phyloP scores from a whole-genome alignment of 2,113 vertebrate species.

The Hyaena hyaena region DNA sequence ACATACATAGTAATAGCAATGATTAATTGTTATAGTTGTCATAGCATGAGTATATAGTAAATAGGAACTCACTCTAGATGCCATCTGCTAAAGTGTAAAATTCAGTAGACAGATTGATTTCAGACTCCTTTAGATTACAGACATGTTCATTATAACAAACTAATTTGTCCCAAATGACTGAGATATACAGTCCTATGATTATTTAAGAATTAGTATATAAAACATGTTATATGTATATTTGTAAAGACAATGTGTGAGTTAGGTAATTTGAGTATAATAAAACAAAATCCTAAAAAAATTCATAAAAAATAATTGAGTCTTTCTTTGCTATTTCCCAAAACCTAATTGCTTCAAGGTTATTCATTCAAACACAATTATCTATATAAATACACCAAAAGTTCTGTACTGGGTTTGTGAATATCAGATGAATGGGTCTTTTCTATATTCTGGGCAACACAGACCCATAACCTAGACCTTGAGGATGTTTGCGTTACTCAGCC shows the following conservation, averaged over 20 bases:
- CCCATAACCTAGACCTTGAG: conserved; percentile 28
- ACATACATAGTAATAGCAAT: not conserved
- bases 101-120: not conserved
- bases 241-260: not conserved
- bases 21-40: not conserved
- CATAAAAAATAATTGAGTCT: not conserved
- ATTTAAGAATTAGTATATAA: conserved; percentile 46
- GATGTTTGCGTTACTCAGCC: not conserved
- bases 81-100: not conserved
- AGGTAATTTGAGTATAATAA: not conserved
- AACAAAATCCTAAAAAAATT: not conserved
- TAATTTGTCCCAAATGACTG: not conserved
- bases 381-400: not conserved
- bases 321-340: conserved; percentile 9
- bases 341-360: conserved; percentile 26
- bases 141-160: not conserved
- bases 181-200: not conserved
- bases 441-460: not conserved
- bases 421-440: not conserved
- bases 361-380: conserved; percentile 20
- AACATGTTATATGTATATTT: not conserved
- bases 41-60: not conserved
- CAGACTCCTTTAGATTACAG: not conserved
- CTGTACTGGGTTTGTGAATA: not conserved
- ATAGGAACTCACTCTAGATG: not conserved